Conservation (phyloP, 2,797 vertebrate species). For the Gouania willdenowi region DNA sequence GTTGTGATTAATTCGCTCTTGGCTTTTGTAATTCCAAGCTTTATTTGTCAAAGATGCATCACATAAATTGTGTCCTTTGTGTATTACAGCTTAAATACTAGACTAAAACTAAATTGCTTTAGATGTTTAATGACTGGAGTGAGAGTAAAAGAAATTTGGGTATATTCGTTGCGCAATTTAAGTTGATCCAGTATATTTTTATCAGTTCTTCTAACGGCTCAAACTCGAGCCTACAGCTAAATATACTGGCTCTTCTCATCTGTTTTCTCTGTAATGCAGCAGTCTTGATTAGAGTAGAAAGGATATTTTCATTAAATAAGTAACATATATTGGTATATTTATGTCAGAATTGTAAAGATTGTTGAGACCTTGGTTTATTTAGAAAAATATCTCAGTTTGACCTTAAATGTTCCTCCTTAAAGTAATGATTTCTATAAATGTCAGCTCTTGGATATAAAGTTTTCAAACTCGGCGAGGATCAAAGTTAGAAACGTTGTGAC, state of each 20-base stretch:
- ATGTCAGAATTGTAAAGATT: too few relatives aligned
- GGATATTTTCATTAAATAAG: too few relatives aligned
- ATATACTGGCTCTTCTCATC: slow-evolving; percentile 16
- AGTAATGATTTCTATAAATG: slow-evolving; percentile 7
- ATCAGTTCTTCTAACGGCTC: slow-evolving; percentile 23
- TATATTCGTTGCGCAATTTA: slow-evolving; percentile 21
- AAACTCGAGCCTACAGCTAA: slow-evolving; percentile 24
- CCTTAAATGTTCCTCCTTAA: not conserved
- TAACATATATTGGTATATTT: too few relatives aligned
- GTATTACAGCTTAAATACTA: slow-evolving; percentile 39
- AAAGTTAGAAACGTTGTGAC: slow-evolving; percentile 8
- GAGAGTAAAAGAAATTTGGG: slow-evolving; percentile 24
- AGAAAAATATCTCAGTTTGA: too few relatives aligned
- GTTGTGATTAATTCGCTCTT: slow-evolving; percentile 48
- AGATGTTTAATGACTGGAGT: slow-evolving; percentile 27
- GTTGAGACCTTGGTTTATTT: too few relatives aligned
- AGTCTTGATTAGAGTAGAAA: slow-evolving; percentile 30
- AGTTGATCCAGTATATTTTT: slow-evolving; percentile 22
- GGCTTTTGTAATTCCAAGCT: slow-evolving; percentile 34
- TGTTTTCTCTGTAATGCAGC: slow-evolving; percentile 10
- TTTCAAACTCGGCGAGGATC: not conserved
- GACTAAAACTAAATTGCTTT: slow-evolving; percentile 24
- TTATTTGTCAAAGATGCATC: slow-evolving; percentile 28
- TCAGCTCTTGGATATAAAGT: not conserved
- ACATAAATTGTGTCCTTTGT: slow-evolving; percentile 30